Conservation (phyloP, 2,888 invertebrate genomes). For the Colostygia pectinataria region DNA sequence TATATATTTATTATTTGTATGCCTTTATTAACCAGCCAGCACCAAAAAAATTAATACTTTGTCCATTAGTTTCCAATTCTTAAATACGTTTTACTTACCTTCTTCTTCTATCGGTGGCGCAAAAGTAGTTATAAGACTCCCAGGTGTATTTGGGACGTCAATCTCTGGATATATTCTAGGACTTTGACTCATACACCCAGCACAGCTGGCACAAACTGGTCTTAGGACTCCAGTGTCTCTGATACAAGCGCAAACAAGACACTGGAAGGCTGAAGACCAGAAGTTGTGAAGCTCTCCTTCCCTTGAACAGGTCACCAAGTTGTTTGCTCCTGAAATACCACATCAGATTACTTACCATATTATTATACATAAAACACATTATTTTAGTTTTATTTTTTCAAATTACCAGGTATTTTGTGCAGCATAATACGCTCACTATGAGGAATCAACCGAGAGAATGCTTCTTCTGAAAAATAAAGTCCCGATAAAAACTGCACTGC, state of each 20-base stretch:
- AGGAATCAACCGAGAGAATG: constrained; percentile 46
- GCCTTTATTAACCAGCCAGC: not conserved
- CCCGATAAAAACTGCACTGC: not conserved
- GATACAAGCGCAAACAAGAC: constrained; percentile 62
- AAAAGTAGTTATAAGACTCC: constrained; percentile 1
- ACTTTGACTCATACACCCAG: constrained; percentile 39
- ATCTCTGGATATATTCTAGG: constrained; percentile 9
- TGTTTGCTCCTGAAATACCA: constrained; percentile 46
- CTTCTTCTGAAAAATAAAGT: constrained; percentile 31
- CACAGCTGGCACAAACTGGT: constrained; percentile 58
- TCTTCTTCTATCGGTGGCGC: constrained; percentile 15
- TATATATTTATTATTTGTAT: too few relatives aligned
- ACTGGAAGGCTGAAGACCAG: constrained; percentile 45
- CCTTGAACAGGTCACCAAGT: constrained; percentile 43
- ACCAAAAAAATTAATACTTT: too few relatives aligned
- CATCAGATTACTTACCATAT: not conserved
- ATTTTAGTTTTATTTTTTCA: too few relatives aligned
- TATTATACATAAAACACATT: too few relatives aligned
- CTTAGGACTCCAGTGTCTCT: constrained; percentile 42
- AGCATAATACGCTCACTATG: constrained; percentile 47
- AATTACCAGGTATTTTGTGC: constrained; percentile 50
- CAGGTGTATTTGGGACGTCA: not conserved
- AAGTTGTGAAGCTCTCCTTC: constrained; percentile 57
- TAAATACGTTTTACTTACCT: constrained; percentile 2
- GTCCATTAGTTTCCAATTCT: too few relatives aligned